Percentiles rank a stretch among this genome's conserved stretches.
phyloP scores from a whole-genome alignment of 2,797 vertebrate genomes.

The Choloepus didactylus region DNA sequence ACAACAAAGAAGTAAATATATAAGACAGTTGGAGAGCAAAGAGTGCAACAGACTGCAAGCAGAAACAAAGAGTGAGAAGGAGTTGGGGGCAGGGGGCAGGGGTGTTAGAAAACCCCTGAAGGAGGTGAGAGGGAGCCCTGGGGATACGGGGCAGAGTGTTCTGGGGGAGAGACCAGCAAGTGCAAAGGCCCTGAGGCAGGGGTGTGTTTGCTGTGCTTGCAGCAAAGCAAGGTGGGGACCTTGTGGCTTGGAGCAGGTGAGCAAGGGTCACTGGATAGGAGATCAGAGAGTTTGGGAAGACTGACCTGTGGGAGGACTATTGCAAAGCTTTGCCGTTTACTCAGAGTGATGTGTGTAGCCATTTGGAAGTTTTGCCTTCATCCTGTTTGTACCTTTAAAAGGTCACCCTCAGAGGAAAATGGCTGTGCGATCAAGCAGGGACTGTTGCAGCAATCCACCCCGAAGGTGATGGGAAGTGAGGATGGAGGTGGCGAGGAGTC shows the following conservation, averaged over 20 bases:
- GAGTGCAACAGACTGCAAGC: background rate
- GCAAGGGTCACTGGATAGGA: background rate
- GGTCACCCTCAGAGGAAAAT: background rate
- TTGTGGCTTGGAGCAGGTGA: background rate
- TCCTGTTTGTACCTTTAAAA: background rate
- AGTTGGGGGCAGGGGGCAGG: background rate
- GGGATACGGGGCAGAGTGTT: no score
- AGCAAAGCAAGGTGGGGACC: background rate
- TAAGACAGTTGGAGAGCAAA: rapidly evolving
- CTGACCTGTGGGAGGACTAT: rapidly evolving
- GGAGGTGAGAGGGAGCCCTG: no score
- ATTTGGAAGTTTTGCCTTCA: background rate
- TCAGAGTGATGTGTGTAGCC: background rate
- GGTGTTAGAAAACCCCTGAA: background rate
- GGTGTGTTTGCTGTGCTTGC: no score
- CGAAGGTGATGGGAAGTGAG: background rate
- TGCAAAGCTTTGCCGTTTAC: background rate
- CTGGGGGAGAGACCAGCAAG: no score
- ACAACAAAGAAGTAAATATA: background rate
- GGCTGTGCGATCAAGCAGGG: rapidly evolving
- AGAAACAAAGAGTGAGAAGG: no score
- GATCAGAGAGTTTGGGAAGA: background rate
- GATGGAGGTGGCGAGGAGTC: background rate
- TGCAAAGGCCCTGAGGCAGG: background rate
- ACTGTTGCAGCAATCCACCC: rapidly evolving